These are phyloP conservation scores for Hipposideros larvatus DNA, from an alignment of 2,797 vertebrate species.

Conservation along the genomic window DNA sequence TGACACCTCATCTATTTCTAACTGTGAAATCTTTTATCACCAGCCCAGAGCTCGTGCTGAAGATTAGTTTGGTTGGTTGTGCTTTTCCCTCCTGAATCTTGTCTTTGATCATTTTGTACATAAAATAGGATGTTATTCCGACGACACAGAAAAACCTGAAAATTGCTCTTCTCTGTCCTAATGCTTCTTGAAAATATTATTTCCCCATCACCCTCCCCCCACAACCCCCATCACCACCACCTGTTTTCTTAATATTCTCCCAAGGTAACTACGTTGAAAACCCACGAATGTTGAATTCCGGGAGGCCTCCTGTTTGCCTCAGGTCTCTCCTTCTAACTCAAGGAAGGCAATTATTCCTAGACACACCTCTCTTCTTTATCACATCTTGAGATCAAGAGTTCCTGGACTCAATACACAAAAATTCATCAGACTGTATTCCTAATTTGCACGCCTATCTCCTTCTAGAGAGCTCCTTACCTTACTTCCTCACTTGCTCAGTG, in stretches of 20 bases:
- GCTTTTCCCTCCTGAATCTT: conserved; percentile 61
- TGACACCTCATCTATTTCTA: conserved; percentile 61
- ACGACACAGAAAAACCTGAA: conserved; percentile 60
- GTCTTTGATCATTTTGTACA: conserved; percentile 85
- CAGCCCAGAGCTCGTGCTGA: conserved; percentile 66
- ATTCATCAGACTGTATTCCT: conserved; percentile 77
- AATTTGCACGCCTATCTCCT: conserved; percentile 79
- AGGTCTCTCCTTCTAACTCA: conserved; percentile 39
- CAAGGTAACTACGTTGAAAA: conserved; percentile 74
- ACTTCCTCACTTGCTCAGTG: conserved; percentile 73
- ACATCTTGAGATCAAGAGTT: conserved; percentile 79
- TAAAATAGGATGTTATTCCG: conserved; percentile 69
- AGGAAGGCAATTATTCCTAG: conserved; percentile 72
- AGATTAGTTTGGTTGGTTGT: conserved; percentile 14
- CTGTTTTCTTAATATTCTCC: conserved; percentile 62
- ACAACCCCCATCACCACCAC: background rate
- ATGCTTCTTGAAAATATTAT: conserved; percentile 58
- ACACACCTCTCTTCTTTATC: conserved; percentile 66
- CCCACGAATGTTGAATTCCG: conserved; percentile 63
- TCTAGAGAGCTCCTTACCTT: conserved; percentile 72
- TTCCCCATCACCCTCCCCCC: background rate
- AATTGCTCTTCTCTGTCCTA: conserved; percentile 74
- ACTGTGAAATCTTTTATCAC: conserved; percentile 67
- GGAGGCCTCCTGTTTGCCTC: conserved; percentile 62
- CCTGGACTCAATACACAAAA: conserved; percentile 68